Conservation (phyloP, 64 coral and sea anemone genomes). For the Montipora efflorescens region DNA sequence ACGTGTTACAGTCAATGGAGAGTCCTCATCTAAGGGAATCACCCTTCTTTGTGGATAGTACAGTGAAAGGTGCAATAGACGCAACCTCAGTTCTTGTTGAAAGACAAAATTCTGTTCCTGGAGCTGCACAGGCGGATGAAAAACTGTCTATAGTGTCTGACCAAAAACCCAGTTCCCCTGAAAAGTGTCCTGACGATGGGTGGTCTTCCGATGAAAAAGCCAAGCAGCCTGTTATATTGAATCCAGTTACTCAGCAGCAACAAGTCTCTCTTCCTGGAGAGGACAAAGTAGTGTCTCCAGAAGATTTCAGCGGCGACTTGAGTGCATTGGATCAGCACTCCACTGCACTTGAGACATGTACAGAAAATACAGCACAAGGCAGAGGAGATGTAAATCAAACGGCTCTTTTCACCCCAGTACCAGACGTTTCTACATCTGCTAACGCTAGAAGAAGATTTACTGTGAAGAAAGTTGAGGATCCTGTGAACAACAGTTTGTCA, state of each 20-base stretch:
- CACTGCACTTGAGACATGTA: not conserved
- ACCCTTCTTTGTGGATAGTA: conserved; percentile 21
- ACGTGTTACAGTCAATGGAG: not conserved
- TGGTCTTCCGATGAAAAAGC: conserved; percentile 14
- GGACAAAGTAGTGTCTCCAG: not conserved
- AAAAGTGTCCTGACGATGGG: conserved; percentile 6
- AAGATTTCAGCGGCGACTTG: not conserved
- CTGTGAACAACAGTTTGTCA: not conserved
- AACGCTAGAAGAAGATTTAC: conserved; percentile 20
- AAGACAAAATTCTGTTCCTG: not conserved
- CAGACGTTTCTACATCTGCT: not conserved
- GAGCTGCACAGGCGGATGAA: conserved; percentile 17
- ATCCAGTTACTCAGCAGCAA: conserved; percentile 50
- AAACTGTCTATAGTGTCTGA: conserved; percentile 4
- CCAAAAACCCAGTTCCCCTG: conserved; percentile 1
- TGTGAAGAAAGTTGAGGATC: conserved; percentile 23
- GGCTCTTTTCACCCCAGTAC: not conserved
- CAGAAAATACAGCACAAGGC: not conserved
- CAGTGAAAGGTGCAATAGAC: not conserved
- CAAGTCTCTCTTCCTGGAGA: conserved; percentile 6
- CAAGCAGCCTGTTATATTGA: conserved; percentile 51
- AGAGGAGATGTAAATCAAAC: not conserved
- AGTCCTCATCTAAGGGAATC: conserved; percentile 29
- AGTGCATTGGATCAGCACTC: not conserved
- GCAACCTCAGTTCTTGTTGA: not conserved